Evolutionary conservation across 2,888 invertebrate genomes (phyloP), one percentile per base, ranked within the genome.

Genomic region (Lasioglossum villosulum): DNA sequence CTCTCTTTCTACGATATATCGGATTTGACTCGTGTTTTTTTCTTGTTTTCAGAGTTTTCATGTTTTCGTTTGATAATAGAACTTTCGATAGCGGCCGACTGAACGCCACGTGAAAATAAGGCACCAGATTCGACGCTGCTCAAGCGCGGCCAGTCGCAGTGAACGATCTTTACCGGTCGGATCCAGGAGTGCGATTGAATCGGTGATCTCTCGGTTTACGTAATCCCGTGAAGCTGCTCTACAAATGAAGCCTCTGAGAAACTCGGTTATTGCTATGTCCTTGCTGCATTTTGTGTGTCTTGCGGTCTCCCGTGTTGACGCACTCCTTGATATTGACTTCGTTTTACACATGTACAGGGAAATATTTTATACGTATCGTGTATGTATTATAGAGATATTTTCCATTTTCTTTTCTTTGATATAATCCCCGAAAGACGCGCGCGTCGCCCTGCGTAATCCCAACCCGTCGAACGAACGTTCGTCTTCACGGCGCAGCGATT

Each of bases 81-180:
- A 94, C 93, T 94, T 94, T 93, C 93, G 91, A 92, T 45, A 86
- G 90, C 91, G 91, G 90, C 93, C 90, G 78, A 80, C 56, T 78
- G 63, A 86, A 90, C 89, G 92, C 91, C 91, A 91, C 92, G 91
- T 37, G 91, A 92, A 94, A 94, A 94, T 94, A 94, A 95, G 94
- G 94, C 95, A 94, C 95, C 94, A 93, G 89, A 92, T 91, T 92
- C 92, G 91, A 92, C 87, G 82, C 80, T 82, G 86, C 73, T 79
- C 76, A 30, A 63, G 82, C 80, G 84, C 78, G 78, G 80, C 83
- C 79, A 76, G 85, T 83, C 86, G 80, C 83, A 78, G 30, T 63
- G 52, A 86, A 84, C 77, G 75, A 76, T 85, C 82, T 74, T 59
- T 63, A 48, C 74, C 79, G 27, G 10, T 56, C 68, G 68, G 52